Base-by-base conservation (phyloP, 2,113 vertebrate species). In the Thinocorus orbignyianus region DNA sequence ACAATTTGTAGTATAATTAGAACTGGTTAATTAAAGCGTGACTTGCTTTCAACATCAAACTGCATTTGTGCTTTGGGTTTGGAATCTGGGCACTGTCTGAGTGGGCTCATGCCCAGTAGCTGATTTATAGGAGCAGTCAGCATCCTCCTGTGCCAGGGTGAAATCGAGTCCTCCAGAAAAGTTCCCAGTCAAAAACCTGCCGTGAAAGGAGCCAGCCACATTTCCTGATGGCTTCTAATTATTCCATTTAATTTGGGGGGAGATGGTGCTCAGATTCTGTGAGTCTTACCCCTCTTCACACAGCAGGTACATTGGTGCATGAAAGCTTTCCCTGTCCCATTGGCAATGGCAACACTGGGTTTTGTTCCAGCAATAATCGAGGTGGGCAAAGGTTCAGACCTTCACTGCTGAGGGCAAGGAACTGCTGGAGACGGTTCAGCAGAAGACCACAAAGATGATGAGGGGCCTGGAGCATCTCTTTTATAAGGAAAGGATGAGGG, bases 231-330 rank as follows among this genome's bases (percentile, higher is more conserved):
- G 25, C 25, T 96, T 57, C 33, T 41, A 10, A 65, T 44, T 24
- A 62, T 65, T 82, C n/a, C 14, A 17, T 23, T 13, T 68, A 30
- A 64, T 61, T 88, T 52, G 24, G 31, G 52, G 14, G 10, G 11
- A 7, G 46, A 54, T 33, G 0, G 1, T 18, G n/a, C 39, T 83
- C 6, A 2, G n/a, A 28, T 12, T 2, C 16, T 1, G 1, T 10
- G 23, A 26, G n/a, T 41, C 10, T 48, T 39, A 30, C 13, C 28
- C 8, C 13, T 41, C 74, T 60, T 84, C 22, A 4, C 14, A 1
- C 11, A 35, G 31, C 20, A 17, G 19, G 14, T 35, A 25, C 5
- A 0, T 1, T 2, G 6, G 3, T 4, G 2, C 1, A 2, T 11
- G 20, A 90, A 22, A 66, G 12, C 44, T 76, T n/a, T 39, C 44